Conservation (phyloP, 2,797 vertebrate species). For the Hydrolagus colliei region DNA sequence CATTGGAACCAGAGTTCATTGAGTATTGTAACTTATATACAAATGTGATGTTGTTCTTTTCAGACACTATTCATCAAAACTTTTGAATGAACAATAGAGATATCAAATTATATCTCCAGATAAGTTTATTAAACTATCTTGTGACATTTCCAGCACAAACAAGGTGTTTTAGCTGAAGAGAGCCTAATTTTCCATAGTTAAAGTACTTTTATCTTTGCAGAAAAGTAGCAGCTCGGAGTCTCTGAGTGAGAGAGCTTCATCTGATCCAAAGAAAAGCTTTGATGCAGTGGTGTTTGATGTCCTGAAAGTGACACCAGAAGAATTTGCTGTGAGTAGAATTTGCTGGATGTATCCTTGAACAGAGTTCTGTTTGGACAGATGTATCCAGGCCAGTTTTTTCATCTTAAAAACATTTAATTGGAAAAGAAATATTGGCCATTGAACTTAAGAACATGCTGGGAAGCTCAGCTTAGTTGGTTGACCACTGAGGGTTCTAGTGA, state of each 20-base stretch:
- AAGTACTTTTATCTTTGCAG: slow-evolving; percentile 51
- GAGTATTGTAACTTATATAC: too few relatives aligned
- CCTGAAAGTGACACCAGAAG: slow-evolving; percentile 93
- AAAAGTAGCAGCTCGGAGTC: slow-evolving; percentile 97
- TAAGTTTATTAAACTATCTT: not conserved
- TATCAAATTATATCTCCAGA: not conserved
- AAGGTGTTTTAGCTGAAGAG: not conserved
- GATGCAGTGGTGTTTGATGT: slow-evolving; percentile 97
- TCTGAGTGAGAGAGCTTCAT: slow-evolving; percentile 84
- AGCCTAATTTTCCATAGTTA: not conserved
- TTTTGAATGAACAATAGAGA: too few relatives aligned
- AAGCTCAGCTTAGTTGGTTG: too few relatives aligned
- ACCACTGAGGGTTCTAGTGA: too few relatives aligned
- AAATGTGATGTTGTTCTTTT: too few relatives aligned
- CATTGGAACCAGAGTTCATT: too few relatives aligned
- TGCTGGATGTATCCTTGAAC: slow-evolving; percentile 18
- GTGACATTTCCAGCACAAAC: not conserved
- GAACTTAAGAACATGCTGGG: too few relatives aligned
- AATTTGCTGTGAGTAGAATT: slow-evolving; percentile 83
- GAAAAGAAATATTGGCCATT: too few relatives aligned
- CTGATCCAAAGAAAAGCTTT: slow-evolving; percentile 94
- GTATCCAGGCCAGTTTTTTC: too few relatives aligned
- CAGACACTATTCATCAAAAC: too few relatives aligned
- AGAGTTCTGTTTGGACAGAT: not conserved
- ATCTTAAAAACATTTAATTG: not conserved